Percentiles rank a stretch among this genome's conserved stretches.
Conservation (phyloP, 2,888 invertebrate species). For the Drosophila quasianomalipes region DNA sequence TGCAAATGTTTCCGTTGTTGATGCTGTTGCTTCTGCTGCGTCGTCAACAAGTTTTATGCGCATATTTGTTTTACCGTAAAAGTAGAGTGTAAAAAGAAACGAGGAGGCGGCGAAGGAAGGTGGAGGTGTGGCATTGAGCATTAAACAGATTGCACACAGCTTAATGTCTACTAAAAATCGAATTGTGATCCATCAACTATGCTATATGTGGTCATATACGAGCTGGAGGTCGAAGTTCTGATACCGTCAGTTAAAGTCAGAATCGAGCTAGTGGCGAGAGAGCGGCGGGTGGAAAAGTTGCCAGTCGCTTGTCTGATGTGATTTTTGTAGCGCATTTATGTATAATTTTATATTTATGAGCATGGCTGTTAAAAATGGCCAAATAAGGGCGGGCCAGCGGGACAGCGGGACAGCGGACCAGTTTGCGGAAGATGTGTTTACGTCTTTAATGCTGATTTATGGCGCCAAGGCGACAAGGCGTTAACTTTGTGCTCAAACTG, state of each 20-base stretch:
- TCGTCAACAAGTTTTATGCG: conserved; percentile 69
- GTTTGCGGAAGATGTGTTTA: conserved; percentile 54
- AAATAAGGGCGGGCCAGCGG: conserved; percentile 21
- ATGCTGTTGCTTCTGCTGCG: conserved; percentile 32
- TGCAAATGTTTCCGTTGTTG: conserved; percentile 55
- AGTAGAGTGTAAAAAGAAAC: conserved; percentile 32
- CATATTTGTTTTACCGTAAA: conserved; percentile 67
- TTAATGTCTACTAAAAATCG: conserved; percentile 80
- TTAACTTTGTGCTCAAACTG: conserved; percentile 23
- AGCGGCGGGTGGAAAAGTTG: conserved; percentile 7
- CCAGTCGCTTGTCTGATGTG: conserved; percentile 60
- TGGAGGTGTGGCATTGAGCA: conserved; percentile 16
- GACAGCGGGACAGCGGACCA: background rate
- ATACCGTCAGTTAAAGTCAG: conserved; percentile 28
- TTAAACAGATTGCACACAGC: conserved; percentile 71
- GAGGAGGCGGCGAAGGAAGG: background rate
- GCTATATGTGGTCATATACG: conserved; percentile 53
- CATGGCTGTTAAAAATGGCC: conserved; percentile 68
- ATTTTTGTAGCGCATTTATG: conserved; percentile 76
- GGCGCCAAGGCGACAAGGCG: conserved; percentile 47
- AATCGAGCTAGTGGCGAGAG: background rate
- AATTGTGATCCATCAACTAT: conserved; percentile 77
- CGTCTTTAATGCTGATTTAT: conserved; percentile 73
- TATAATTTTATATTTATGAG: conserved; percentile 78
- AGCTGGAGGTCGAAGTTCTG: conserved; percentile 42